Percentiles rank a stretch among this genome's conserved stretches.
Conservation (phyloP, 2,888 invertebrate genomes). For the Apodemia hepburni region DNA sequence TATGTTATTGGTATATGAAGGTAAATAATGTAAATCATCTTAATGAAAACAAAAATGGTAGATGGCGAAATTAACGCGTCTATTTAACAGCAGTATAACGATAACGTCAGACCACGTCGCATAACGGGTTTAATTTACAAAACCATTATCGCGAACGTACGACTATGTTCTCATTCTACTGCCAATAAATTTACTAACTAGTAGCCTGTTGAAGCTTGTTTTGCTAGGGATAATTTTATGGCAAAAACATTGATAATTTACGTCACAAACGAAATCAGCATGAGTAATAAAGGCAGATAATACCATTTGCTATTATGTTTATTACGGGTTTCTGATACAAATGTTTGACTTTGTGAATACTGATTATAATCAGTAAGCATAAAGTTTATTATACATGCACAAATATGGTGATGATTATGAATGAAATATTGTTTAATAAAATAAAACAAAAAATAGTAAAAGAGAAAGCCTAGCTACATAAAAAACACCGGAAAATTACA, state of each 20-base stretch:
- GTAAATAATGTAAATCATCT: background rate
- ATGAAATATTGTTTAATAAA: too few species aligned
- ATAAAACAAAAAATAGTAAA: too few species aligned
- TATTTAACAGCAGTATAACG: constrained; percentile 38
- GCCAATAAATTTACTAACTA: constrained; percentile 54
- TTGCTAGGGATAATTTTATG: constrained; percentile 29
- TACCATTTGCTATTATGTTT: background rate
- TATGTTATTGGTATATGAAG: background rate
- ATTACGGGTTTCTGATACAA: background rate
- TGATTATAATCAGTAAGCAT: too few species aligned
- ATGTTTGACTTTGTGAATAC: too few species aligned
- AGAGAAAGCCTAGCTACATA: too few species aligned
- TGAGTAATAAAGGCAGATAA: constrained; percentile 7
- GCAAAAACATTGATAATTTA: constrained; percentile 19
- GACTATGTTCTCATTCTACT: constrained; percentile 43
- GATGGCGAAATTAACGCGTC: constrained; percentile 42
- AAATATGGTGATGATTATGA: too few species aligned
- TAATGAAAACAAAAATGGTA: constrained; percentile 47
- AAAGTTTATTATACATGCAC: too few species aligned
- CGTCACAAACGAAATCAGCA: constrained; percentile 4
- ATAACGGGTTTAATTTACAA: constrained; percentile 53
- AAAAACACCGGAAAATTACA: too few species aligned
- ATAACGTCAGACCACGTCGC: constrained; percentile 44
- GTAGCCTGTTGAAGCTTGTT: constrained; percentile 41
- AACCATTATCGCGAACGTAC: constrained; percentile 49